Conservation (phyloP, 2,113 vertebrate species). For the Ciconia stormi region DNA sequence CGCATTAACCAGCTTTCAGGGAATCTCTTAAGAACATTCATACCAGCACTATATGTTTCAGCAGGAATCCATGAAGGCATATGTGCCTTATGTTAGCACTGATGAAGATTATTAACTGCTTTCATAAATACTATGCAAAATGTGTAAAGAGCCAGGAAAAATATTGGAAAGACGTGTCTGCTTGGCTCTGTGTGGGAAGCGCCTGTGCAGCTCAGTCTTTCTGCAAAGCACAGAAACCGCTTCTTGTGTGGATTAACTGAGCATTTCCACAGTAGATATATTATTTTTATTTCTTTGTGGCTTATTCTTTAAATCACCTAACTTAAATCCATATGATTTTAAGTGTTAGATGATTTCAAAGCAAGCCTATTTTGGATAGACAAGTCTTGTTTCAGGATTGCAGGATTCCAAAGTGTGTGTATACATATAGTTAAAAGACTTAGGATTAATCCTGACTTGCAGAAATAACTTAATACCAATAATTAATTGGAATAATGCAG, state of each 20-base stretch:
- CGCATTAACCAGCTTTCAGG: neutral
- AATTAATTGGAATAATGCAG: neutral
- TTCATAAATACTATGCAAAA: constrained; percentile 1
- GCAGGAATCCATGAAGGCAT: neutral
- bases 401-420: neutral
- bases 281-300: neutral
- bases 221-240: neutral
- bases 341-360: neutral
- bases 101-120: neutral
- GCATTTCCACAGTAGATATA: neutral
- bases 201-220: neutral
- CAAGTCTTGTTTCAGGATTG: neutral
- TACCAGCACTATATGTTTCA: neutral
- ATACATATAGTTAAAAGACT: neutral
- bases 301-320: neutral
- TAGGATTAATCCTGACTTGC: neutral
- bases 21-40: neutral
- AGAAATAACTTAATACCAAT: neutral
- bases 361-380: neutral
- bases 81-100: neutral
- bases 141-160: constrained; percentile 22
- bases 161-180: neutral
- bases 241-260: neutral
- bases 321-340: neutral
- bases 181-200: neutral